Evolutionary conservation across 2,113 vertebrate genomes (phyloP).

Genomic region (Hippopotamus amphibius): DNA sequence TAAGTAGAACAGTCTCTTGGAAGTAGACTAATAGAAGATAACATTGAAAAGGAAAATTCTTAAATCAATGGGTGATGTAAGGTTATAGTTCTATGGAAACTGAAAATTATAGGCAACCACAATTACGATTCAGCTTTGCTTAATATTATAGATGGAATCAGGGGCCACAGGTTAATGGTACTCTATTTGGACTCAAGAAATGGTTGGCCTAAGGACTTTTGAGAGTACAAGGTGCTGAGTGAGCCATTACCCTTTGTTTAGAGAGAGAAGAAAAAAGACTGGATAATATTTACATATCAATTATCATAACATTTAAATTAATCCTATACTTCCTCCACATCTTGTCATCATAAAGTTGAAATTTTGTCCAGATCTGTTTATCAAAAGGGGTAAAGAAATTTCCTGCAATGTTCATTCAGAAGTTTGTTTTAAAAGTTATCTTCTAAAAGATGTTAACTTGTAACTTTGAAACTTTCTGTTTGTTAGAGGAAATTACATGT

Average conservation of each 20-base stretch:
- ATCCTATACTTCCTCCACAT: neutral
- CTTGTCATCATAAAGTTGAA: neutral
- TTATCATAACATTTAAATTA: neutral
- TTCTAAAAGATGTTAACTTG: neutral
- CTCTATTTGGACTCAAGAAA: neutral
- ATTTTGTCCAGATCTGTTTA: neutral
- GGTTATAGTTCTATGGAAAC: neutral
- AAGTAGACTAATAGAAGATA: neutral
- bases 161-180: neutral
- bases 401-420: neutral
- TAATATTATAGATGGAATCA: neutral
- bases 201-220: neutral
- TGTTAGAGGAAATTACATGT: neutral
- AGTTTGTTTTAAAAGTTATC: constrained; percentile 14
- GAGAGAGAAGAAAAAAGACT: neutral
- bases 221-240: neutral
- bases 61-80: neutral
- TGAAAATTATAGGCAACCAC: neutral
- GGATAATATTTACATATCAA: neutral
- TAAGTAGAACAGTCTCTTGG: neutral
- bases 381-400: neutral
- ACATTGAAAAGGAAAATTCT: neutral
- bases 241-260: neutral
- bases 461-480: neutral
- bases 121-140: neutral